Base-by-base conservation (phyloP, 2,113 vertebrate genomes). In the Albula glossodonta region DNA sequence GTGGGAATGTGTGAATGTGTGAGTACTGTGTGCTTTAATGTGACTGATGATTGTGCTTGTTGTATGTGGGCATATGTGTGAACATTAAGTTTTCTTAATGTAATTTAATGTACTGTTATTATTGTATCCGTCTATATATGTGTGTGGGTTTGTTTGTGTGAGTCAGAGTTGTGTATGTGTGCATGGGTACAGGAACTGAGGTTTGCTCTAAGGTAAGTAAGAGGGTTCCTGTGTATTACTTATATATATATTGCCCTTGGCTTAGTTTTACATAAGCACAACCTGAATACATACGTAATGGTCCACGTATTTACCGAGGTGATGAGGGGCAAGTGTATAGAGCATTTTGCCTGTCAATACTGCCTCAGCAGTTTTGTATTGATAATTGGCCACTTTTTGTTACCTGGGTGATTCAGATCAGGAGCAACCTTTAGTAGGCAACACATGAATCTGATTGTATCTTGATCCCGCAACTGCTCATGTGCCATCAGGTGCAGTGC, bases 401-500 rank as follows among this genome's bases (percentile, higher is more conserved):
- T 41, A 41, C 31, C 31, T 41, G 31, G 31, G 31, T 56, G 53
- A 56, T 19, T 66, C 60, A 9, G 17, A 66, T 66, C 17, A 66
- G 60, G 60, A 15, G 2, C 3, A 41, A 41, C 31, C 31, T 41
- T 41, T 41, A 41, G 31, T 41, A 41, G 31, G 31, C 31, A 41
- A 41, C 31, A 41, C 31, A 41, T 41, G 31, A 41, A 41, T 41
- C 22, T 66, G 60, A 3, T 22, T 19, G 60, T 19, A 5, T 66
- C 60, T 19, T 66, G 60, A 66, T 53, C 63, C 13, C 5, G 19
- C 57, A 10, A 12, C 51, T 8, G 70, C 8, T 74, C n/a, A 5
- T 51, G 2, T 83, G 51, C 0, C 22, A 83, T 6, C 90, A 99
- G 98, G 96, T 97, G 31, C 95, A 95, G 51, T 99, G 98, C 89